phyloP scores from a whole-genome alignment of 2,888 invertebrate species.

The Acrobasis consociella region DNA sequence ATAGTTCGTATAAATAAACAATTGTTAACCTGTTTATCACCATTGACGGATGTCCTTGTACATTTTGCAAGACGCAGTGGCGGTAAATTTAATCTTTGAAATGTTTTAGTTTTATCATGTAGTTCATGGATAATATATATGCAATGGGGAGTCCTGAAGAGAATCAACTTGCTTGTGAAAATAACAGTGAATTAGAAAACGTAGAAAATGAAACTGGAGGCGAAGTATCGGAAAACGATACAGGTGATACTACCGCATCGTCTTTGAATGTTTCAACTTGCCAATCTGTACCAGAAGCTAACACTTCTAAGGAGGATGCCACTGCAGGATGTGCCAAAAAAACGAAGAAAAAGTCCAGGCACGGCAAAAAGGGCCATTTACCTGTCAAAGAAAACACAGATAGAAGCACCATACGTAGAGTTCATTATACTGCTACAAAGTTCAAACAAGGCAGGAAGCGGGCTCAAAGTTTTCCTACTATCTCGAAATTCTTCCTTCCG shows the following conservation, averaged over 20 bases:
- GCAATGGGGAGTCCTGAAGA: conserved; percentile 74
- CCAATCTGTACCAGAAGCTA: conserved; percentile 50
- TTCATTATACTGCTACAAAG: conserved; percentile 70
- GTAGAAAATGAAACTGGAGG: conserved; percentile 56
- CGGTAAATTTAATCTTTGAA: conserved; percentile 75
- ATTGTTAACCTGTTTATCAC: conserved; percentile 79
- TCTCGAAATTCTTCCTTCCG: conserved; percentile 88
- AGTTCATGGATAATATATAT: conserved; percentile 35
- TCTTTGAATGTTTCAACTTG: conserved; percentile 50
- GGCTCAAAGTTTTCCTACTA: conserved; percentile 85
- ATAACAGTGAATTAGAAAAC: conserved; percentile 48
- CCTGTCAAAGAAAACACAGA: conserved; percentile 68
- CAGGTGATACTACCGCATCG: conserved; percentile 54
- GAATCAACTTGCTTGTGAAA: conserved; percentile 54
- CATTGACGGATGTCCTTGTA: conserved; percentile 80
- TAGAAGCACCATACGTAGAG: conserved; percentile 64
- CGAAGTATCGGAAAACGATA: conserved; percentile 61
- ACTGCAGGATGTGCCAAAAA: conserved; percentile 59
- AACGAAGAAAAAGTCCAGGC: conserved; percentile 72
- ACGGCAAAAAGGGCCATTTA: conserved; percentile 70
- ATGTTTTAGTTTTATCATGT: conserved; percentile 57
- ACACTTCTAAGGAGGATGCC: conserved; percentile 63
- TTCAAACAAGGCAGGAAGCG: conserved; percentile 84
- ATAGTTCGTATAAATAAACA: conserved; percentile 52
- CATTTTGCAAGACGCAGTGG: conserved; percentile 75